Percentiles rank a stretch among this genome's conserved stretches.
Conservation (phyloP, 2,113 vertebrate species). For the Anas platyrhynchos region DNA sequence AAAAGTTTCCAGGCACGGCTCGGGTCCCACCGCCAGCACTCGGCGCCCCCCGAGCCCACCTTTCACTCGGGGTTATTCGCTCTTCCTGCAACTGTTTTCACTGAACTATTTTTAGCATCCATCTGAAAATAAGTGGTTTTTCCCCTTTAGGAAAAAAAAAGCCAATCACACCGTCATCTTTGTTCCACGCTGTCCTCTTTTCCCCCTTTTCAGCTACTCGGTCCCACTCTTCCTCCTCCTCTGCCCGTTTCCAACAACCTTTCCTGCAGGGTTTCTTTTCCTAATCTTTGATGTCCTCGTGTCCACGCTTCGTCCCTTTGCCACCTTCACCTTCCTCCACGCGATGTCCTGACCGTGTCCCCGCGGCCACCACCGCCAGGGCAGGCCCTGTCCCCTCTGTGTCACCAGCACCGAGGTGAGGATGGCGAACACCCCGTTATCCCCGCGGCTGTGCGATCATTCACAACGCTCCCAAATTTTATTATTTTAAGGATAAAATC, state of each 20-base stretch:
- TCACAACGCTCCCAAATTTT: not conserved
- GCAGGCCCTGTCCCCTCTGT: not conserved
- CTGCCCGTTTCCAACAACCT: not conserved
- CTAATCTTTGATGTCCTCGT: not conserved
- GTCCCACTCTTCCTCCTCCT: not conserved
- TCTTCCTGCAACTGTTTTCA: conserved; percentile 28
- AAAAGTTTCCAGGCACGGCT: conserved; percentile 30
- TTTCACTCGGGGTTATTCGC: not conserved
- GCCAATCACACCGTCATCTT: conserved; percentile 4
- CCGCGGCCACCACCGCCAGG: not conserved
- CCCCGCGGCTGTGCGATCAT: fast-evolving
- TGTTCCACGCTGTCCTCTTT: not conserved
- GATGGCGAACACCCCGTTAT: not conserved
- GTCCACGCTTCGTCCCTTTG: not conserved
- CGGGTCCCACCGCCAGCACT: not conserved
- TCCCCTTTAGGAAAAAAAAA: not conserved
- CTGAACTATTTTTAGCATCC: conserved; percentile 46
- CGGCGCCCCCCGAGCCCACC: not conserved
- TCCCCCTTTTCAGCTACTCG: not conserved
- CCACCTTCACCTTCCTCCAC: not conserved
- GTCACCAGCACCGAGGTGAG: not conserved
- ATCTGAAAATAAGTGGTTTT: conserved; percentile 17
- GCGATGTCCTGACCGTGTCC: not conserved
- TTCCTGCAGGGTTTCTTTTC: not conserved
- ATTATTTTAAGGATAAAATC: not conserved